Conservation (phyloP, 1,140 invertebrate species). For the Hylaeus anthracinus region DNA sequence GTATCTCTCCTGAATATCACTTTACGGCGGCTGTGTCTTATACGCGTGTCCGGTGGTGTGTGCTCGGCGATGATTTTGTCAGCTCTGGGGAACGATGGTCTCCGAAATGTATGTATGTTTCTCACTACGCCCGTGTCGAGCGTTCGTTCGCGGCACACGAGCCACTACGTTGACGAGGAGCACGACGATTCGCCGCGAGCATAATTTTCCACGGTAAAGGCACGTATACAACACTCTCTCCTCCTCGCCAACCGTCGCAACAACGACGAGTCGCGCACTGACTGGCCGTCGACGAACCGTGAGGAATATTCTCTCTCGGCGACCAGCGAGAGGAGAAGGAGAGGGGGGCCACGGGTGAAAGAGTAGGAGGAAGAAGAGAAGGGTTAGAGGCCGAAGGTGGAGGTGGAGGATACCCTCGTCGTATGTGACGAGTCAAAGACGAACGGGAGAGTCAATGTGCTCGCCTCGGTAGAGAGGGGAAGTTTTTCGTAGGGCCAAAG, state of each 20-base stretch:
- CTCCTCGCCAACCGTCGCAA: conserved; percentile 61
- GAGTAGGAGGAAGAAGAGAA: conserved; percentile 28
- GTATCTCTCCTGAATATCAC: neutral
- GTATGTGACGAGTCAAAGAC: conserved; percentile 52
- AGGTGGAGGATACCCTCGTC: conserved; percentile 47
- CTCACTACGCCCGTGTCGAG: conserved; percentile 26
- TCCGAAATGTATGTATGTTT: neutral
- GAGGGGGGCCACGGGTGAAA: neutral
- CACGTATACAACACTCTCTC: conserved; percentile 47
- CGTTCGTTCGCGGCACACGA: conserved; percentile 36
- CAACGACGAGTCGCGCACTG: conserved; percentile 69
- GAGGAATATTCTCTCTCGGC: conserved; percentile 57
- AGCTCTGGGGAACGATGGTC: neutral
- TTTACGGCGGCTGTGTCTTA: neutral
- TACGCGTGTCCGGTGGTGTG: neutral
- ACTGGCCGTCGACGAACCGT: conserved; percentile 58
- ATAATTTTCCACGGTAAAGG: conserved; percentile 37
- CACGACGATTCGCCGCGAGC: conserved; percentile 46
- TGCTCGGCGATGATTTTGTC: neutral
- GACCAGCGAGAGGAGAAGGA: conserved; percentile 41
- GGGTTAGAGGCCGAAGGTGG: conserved; percentile 16
- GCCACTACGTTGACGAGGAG: conserved; percentile 47
- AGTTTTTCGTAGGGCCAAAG: conserved; percentile 14
- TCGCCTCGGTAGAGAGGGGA: conserved; percentile 20
- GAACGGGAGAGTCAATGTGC: conserved; percentile 56